A percentile compares a stretch with the other conserved stretches of the same genome.
Evolutionary conservation across 2,888 invertebrate species (phyloP).

Genomic region (Imbricaverruca yamaguchii): DNA sequence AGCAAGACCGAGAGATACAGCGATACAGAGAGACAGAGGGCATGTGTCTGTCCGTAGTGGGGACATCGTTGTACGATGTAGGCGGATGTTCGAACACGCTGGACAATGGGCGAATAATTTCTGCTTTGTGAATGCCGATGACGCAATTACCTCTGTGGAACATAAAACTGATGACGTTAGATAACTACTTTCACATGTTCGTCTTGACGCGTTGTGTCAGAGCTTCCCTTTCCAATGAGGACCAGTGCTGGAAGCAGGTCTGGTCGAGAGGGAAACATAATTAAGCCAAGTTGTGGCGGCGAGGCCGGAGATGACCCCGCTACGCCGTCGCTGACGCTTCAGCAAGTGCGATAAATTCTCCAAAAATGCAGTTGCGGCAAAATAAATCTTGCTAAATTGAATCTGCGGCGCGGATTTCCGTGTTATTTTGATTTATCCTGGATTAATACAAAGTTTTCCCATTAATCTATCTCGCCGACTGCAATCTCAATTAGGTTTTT

Average conservation of each 20-base stretch:
- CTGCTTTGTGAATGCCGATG: slow-evolving; percentile 13
- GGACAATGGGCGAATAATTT: slow-evolving; percentile 15
- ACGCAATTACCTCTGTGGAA: slow-evolving; percentile 3
- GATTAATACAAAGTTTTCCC: slow-evolving; percentile 22
- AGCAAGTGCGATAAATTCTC: slow-evolving; percentile 1
- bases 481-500: slow-evolving; percentile 22
- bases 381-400: slow-evolving; percentile 16
- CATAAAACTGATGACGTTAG: slow-evolving; percentile 15
- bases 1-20: no score
- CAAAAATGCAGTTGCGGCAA: slow-evolving; percentile 7
- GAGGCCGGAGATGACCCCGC: neutral
- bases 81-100: slow-evolving; percentile 5
- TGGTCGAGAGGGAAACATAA: neutral
- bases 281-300: neutral
- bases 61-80: no score
- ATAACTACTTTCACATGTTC: slow-evolving; percentile 20
- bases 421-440: slow-evolving; percentile 20
- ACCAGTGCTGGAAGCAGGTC: neutral
- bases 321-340: neutral
- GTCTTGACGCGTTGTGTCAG: slow-evolving; percentile 2
- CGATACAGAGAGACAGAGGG: no score
- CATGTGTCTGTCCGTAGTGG: no score
- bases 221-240: slow-evolving; percentile 2
- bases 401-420: slow-evolving; percentile 15
- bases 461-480: slow-evolving; percentile 20